Evolutionary conservation across 1,140 invertebrate species (phyloP), one percentile per base, ranked within the genome.

Genomic region (Papilio machaon): DNA sequence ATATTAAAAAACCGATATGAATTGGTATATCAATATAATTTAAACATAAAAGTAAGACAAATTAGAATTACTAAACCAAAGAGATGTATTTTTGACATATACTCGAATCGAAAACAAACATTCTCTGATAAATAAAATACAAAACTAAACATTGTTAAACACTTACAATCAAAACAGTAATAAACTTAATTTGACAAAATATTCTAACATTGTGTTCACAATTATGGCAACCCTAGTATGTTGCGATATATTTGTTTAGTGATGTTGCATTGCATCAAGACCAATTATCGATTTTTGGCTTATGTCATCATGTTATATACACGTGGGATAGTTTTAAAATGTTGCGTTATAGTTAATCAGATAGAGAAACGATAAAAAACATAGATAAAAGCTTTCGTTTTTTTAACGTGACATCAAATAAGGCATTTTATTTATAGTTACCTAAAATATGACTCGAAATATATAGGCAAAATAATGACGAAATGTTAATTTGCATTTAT

Each of bases 231-330:
- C 64, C 30, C 64, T 70, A 70, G 15, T 10, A 6, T 35, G 30
- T 70, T 70, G 11, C 64, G 30, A 70, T 35, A 35, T 67, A 15
- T 70, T 70, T 70, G 64, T 70, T 70, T 38, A 70, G 64, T 70
- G 64, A 70, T 70, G 64, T 70, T 70, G 30, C 30, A 35, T 67
- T 67, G 30, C 64, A 70, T 70, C 64, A 70, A 70, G 30, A 70
- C 64, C 64, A 70, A 70, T 70, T 70, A 70, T 70, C 64, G 64
- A 70, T 70, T 70, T 70, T 70, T 35, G 5, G 13, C 64, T 70
- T 70, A 70, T 70, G 64, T 70, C 64, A 70, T 70, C 13, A 13
- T 38, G 13, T 70, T 70, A 70, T 30, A 30, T 70, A 70, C 64
- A 70, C 30, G 13, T 70, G 30, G 30, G 64, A 70, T 70, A 70